These are phyloP conservation scores for Myotis davidii DNA, from an alignment of 2,113 vertebrate species.

Conservation along the genomic window DNA sequence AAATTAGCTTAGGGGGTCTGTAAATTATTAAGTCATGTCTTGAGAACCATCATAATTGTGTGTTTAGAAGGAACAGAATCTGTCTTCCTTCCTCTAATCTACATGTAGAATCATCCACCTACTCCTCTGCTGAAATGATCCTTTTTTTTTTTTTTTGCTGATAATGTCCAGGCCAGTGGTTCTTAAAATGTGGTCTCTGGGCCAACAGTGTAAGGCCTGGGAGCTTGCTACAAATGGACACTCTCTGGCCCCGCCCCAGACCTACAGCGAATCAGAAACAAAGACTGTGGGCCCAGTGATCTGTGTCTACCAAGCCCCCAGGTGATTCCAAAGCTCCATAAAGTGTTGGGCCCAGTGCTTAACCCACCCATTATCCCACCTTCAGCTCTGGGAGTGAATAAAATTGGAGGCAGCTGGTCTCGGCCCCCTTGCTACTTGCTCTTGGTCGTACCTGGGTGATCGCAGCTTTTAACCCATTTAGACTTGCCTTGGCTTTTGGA, in stretches of 20 bases:
- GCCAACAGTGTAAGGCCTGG: neutral
- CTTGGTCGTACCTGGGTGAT: neutral
- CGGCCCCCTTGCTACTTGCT: neutral
- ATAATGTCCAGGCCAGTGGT: neutral
- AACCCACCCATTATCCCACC: neutral
- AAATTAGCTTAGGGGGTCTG: neutral
- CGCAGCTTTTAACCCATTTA: neutral
- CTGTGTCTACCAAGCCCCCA: neutral
- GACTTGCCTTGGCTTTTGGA: neutral
- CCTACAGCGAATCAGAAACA: neutral
- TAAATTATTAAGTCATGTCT: neutral
- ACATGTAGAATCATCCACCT: neutral
- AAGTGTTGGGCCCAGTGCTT: neutral
- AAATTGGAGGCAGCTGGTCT: conserved; percentile 18
- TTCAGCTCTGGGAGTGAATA: neutral
- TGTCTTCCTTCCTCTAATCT: neutral
- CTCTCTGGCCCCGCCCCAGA: neutral
- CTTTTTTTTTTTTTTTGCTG: neutral
- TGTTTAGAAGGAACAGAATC: neutral
- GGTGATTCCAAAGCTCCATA: neutral
- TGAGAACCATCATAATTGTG: neutral
- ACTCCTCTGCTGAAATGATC: neutral
- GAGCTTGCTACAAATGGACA: neutral
- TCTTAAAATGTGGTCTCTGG: neutral
- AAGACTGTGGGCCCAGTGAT: too few species aligned